A percentile compares a stretch with the other conserved stretches of the same genome.
Evolutionary conservation across 92 coral and sea anemone genomes (phyloP).

Genomic region (Heteractis magnifica): DNA sequence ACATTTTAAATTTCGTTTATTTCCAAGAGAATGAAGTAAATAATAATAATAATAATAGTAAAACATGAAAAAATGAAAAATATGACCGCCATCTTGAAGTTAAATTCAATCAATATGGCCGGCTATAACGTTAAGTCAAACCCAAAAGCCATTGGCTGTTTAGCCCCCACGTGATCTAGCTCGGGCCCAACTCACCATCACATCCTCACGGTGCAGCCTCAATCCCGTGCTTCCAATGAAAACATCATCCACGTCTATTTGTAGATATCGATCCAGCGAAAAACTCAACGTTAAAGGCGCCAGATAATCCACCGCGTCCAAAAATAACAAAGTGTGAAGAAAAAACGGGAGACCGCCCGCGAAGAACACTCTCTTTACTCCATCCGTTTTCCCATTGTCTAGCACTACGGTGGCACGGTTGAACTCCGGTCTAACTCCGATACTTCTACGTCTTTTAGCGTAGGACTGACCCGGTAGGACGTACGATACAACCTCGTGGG

Average conservation of each 20-base stretch:
- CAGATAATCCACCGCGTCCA: conserved; percentile 83
- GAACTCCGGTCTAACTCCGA: conserved; percentile 27
- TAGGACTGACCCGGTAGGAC: conserved; percentile 41
- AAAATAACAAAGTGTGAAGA: conserved; percentile 76
- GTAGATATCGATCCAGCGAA: conserved; percentile 75
- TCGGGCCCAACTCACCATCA: conserved; percentile 56
- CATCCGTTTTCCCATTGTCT: conserved; percentile 77
- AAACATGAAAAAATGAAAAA: no score
- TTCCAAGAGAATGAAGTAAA: no score
- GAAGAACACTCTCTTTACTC: conserved; percentile 84
- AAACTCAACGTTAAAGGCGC: conserved; percentile 61
- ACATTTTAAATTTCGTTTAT: no score
- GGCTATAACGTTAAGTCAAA: neutral
- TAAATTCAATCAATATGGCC: neutral
- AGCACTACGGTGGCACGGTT: conserved; percentile 72
- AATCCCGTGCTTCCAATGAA: conserved; percentile 84
- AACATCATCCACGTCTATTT: conserved; percentile 92
- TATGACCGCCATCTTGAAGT: no score
- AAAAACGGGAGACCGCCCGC: conserved; percentile 91
- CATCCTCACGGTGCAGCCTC: conserved; percentile 80
- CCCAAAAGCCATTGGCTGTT: neutral
- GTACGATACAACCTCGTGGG: conserved; percentile 82
- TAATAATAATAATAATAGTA: no score
- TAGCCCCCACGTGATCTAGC: no score
- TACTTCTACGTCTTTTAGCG: conserved; percentile 26